A percentile compares a stretch with the other conserved stretches of the same genome.
phyloP scores from a whole-genome alignment of 1,140 invertebrate species.

The Sinella curviseta region DNA sequence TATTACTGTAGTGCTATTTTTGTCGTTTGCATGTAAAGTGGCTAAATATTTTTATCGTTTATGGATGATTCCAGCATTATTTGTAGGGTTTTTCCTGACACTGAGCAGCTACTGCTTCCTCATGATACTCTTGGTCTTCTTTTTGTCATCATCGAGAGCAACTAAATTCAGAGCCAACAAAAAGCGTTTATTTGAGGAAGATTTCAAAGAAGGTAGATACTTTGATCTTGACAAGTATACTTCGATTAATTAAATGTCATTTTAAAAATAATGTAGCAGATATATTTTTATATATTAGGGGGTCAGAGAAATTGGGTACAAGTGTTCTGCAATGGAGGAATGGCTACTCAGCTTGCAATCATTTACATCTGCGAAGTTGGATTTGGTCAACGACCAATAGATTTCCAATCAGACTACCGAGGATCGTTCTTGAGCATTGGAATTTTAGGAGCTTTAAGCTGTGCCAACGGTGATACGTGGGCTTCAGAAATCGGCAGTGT shows the following conservation, averaged over 20 bases:
- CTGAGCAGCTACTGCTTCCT: constrained; percentile 77
- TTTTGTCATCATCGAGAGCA: constrained; percentile 76
- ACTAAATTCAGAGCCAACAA: constrained; percentile 72
- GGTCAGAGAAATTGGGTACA: constrained; percentile 89
- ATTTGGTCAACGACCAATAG: constrained; percentile 73
- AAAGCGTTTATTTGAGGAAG: constrained; percentile 74
- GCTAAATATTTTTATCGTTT: constrained; percentile 34
- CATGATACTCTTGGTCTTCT: constrained; percentile 73
- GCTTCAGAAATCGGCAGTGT: constrained; percentile 85
- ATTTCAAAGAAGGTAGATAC: constrained; percentile 74
- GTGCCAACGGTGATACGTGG: constrained; percentile 88
- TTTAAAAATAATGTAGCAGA: neutral
- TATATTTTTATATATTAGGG: constrained; percentile 56
- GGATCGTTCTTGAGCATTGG: constrained; percentile 79
- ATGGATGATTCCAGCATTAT: constrained; percentile 63
- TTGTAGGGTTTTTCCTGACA: constrained; percentile 78
- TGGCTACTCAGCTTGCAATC: constrained; percentile 71
- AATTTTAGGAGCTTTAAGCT: constrained; percentile 70
- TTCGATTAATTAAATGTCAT: neutral
- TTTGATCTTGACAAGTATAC: neutral
- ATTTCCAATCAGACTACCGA: constrained; percentile 74
- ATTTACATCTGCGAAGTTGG: constrained; percentile 76
- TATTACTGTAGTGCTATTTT: constrained; percentile 7
- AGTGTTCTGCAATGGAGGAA: constrained; percentile 84
- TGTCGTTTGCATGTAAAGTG: constrained; percentile 17